Conservation (phyloP, 1,140 invertebrate species). For the Drosophila busckii region DNA sequence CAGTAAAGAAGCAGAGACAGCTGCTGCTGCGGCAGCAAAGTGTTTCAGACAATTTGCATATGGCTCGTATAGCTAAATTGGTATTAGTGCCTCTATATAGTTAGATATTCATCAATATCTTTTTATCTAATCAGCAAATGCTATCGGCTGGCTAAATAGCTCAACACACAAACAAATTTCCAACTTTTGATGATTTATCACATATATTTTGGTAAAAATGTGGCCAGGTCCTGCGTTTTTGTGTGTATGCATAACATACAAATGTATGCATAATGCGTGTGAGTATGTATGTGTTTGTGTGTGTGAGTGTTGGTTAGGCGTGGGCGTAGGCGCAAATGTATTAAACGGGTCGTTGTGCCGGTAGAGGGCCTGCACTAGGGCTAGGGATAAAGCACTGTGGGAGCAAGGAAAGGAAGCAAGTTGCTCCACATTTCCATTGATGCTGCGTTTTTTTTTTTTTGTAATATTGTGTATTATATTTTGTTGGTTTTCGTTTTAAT, state of each 20-base stretch:
- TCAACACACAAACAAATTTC: slow-evolving; percentile 6
- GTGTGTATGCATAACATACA: slow-evolving; percentile 15
- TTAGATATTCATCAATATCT: slow-evolving; percentile 49
- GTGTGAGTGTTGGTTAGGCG: slow-evolving; percentile 40
- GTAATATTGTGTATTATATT: slow-evolving; percentile 15
- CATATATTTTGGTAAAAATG: slow-evolving; percentile 14
- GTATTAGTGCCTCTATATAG: slow-evolving; percentile 14
- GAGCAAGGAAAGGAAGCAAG: too few species aligned
- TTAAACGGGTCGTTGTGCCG: slow-evolving; percentile 29
- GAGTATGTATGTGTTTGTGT: background rate
- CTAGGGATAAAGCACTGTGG: background rate
- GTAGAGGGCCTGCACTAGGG: slow-evolving; percentile 1
- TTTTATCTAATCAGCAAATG: slow-evolving; percentile 49
- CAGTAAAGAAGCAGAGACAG: slow-evolving; percentile 20
- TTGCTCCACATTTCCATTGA: slow-evolving; percentile 2
- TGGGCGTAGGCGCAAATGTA: slow-evolving; percentile 66
- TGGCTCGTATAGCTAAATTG: slow-evolving; percentile 44
- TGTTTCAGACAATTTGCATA: slow-evolving; percentile 65
- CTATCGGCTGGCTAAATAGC: slow-evolving; percentile 37
- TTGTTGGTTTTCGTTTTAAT: background rate
- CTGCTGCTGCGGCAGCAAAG: too few species aligned
- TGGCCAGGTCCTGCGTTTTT: slow-evolving; percentile 31
- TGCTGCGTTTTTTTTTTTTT: slow-evolving; percentile 21
- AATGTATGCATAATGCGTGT: too few species aligned
- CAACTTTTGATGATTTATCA: slow-evolving; percentile 29